These are phyloP conservation scores for Buphagus erythrorhynchus DNA, from an alignment of 2,797 vertebrate species.

Conservation along the genomic window DNA sequence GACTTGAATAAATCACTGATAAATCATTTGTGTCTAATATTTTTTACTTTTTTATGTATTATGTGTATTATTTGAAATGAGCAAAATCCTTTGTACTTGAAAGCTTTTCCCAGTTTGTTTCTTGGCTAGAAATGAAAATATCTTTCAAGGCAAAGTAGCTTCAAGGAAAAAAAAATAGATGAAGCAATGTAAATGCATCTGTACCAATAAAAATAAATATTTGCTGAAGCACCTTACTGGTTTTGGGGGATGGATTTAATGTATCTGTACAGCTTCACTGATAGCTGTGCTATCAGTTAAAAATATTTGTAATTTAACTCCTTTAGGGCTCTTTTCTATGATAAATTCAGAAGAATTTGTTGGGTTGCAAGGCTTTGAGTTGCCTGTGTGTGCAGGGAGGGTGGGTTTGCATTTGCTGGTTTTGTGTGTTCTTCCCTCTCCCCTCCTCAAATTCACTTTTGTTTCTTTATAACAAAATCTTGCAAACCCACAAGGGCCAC, in stretches of 20 bases:
- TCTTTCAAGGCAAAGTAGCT: neutral
- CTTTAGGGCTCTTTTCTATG: neutral
- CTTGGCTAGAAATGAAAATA: neutral
- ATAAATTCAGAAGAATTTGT: neutral
- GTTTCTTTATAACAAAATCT: neutral
- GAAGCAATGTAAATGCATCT: neutral
- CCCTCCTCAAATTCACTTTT: neutral
- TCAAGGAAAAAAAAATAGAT: neutral
- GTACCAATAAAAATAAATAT: neutral
- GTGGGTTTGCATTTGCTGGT: neutral
- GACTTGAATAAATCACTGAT: neutral
- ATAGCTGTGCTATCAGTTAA: neutral
- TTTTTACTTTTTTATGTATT: neutral
- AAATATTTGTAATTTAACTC: neutral
- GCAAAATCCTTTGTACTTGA: neutral
- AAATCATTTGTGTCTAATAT: neutral
- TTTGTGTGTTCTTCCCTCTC: neutral
- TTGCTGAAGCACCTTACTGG: neutral
- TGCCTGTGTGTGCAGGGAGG: neutral
- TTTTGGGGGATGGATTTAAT: neutral
- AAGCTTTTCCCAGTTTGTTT: neutral
- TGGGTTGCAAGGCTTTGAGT: neutral
- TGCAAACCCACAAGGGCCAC: neutral
- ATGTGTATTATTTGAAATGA: neutral
- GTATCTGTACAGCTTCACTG: neutral